Evolutionary conservation across 2,113 vertebrate species (phyloP).

Genomic region (Gnathonemus echidnorhynchus): DNA sequence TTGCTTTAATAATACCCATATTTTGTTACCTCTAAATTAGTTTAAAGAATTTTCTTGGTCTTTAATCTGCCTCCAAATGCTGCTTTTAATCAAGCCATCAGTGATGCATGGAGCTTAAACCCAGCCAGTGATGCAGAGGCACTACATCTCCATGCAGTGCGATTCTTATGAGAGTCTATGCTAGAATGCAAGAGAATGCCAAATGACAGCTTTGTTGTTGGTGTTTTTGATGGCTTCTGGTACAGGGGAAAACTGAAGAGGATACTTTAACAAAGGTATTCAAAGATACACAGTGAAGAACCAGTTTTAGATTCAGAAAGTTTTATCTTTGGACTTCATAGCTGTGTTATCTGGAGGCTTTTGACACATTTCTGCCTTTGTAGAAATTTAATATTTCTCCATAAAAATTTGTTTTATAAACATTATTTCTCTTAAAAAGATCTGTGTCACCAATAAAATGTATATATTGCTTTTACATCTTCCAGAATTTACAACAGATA

Average conservation of each 20-base stretch:
- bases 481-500: not conserved
- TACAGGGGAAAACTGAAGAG: not conserved
- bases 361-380: not conserved
- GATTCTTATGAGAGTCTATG: not conserved
- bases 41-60: not conserved
- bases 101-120: not conserved
- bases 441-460: not conserved
- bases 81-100: not conserved
- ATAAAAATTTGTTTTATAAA: not conserved
- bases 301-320: not conserved
- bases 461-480: not conserved
- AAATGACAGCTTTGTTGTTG: slow-evolving; percentile 1
- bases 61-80: not conserved
- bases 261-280: not conserved
- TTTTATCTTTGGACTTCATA: not conserved
- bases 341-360: not conserved
- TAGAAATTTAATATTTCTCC: not conserved
- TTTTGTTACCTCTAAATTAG: not conserved
- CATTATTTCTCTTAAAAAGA: not conserved
- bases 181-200: not conserved
- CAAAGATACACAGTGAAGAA: not conserved
- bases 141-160: not conserved
- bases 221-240: not conserved
- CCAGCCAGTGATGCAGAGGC: not conserved
- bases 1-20: not conserved